Percentiles rank a stretch among this genome's conserved stretches.
phyloP scores from a whole-genome alignment of 2,888 invertebrate species.

The Stenichneumon culpator region DNA sequence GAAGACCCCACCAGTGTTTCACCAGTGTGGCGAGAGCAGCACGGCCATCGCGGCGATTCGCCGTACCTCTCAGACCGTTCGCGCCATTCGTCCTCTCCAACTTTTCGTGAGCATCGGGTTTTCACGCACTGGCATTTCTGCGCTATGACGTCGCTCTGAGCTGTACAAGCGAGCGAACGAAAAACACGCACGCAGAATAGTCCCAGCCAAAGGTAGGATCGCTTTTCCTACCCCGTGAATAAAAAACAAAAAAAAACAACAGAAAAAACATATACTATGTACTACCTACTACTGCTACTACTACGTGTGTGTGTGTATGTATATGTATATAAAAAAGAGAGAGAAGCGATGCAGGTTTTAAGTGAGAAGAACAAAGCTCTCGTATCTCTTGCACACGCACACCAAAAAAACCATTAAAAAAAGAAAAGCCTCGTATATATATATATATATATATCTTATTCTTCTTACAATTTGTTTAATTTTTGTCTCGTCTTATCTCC shows the following conservation, averaged over 20 bases:
- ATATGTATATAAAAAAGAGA: slow-evolving; percentile 37
- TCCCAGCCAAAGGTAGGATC: slow-evolving; percentile 76
- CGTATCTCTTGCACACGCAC: slow-evolving; percentile 56
- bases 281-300: slow-evolving; percentile 31
- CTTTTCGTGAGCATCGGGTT: slow-evolving; percentile 17
- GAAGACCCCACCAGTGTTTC: slow-evolving; percentile 55
- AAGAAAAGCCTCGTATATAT: slow-evolving; percentile 6
- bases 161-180: slow-evolving; percentile 49
- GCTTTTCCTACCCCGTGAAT: slow-evolving; percentile 75
- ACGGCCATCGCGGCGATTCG: slow-evolving; percentile 58
- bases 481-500: slow-evolving; percentile 24
- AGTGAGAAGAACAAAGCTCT: slow-evolving; percentile 54
- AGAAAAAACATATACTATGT: slow-evolving; percentile 44
- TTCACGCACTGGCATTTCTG: slow-evolving; percentile 47
- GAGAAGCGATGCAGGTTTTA: slow-evolving; percentile 50
- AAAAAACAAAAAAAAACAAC: slow-evolving; percentile 46
- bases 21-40: slow-evolving; percentile 61
- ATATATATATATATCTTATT: slow-evolving; percentile 38
- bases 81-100: slow-evolving; percentile 32
- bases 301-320: slow-evolving; percentile 46
- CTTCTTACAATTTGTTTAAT: slow-evolving; percentile 39
- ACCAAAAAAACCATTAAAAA: slow-evolving; percentile 37
- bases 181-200: slow-evolving; percentile 64
- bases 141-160: slow-evolving; percentile 81
- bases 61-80: slow-evolving; percentile 32